Percentiles rank a stretch among this genome's conserved stretches.
phyloP scores from a whole-genome alignment of 64 coral and sea anemone genomes.

The Pachyseris speciosa region DNA sequence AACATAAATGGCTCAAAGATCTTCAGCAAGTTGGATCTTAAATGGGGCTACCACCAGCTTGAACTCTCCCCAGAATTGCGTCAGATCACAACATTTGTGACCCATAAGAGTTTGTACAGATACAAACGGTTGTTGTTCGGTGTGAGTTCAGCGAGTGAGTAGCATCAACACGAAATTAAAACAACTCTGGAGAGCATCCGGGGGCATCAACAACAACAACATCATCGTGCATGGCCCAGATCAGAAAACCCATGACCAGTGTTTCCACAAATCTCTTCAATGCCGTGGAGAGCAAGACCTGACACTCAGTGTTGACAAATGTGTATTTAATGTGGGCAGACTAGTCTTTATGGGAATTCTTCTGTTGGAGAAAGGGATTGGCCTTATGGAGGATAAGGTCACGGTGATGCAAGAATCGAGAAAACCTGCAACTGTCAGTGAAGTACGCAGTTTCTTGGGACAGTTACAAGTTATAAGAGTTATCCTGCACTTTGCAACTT shows the following conservation, averaged over 20 bases:
- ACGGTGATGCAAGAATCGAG: not conserved
- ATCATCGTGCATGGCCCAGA: not conserved
- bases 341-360: constrained; percentile 3
- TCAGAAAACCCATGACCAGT: constrained; percentile 2
- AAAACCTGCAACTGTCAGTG: not conserved
- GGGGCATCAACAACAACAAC: too few species aligned
- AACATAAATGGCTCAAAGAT: too few species aligned
- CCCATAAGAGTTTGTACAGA: too few species aligned
- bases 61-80: too few species aligned
- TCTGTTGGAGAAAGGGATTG: not conserved
- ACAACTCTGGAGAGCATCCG: too few species aligned
- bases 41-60: too few species aligned
- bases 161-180: too few species aligned
- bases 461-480: not conserved
- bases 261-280: not conserved
- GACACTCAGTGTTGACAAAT: not conserved
- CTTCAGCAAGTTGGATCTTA: too few species aligned
- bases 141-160: too few species aligned
- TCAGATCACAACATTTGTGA: too few species aligned
- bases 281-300: not conserved
- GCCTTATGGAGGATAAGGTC: too few species aligned
- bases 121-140: too few species aligned
- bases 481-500: not conserved
- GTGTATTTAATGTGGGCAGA: not conserved
- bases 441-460: not conserved